Conservation (phyloP, 2,113 vertebrate genomes). For the Gallinago media region DNA sequence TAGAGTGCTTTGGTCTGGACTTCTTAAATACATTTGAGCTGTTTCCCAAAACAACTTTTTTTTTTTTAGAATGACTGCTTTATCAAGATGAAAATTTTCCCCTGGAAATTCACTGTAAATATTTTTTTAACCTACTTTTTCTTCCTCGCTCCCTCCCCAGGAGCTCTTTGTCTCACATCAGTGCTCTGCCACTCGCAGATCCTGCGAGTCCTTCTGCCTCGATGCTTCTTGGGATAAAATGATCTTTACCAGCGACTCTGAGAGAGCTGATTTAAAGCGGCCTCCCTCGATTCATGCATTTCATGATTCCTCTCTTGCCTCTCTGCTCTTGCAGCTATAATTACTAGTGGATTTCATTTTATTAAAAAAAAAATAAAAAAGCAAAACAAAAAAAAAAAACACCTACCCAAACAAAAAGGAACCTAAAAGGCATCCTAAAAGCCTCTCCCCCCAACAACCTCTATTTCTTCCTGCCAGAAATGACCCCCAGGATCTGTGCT, state of each 20-base stretch:
- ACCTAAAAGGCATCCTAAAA: neutral
- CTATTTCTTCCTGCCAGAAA: neutral
- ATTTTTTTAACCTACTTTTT: constrained; percentile 57
- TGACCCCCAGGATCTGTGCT: neutral
- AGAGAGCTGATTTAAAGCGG: neutral
- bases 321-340: neutral
- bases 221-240: constrained; percentile 23
- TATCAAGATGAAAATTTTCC: neutral
- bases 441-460: neutral
- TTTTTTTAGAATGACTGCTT: neutral
- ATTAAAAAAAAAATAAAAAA: neutral
- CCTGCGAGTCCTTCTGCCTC: constrained; percentile 37
- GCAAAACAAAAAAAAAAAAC: neutral
- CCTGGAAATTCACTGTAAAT: constrained; percentile 22
- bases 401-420: rapidly evolving
- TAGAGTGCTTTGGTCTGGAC: neutral
- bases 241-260: neutral
- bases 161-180: constrained; percentile 48
- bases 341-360: neutral
- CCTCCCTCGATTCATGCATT: neutral
- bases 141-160: neutral
- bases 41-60: neutral
- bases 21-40: neutral
- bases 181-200: constrained; percentile 8
- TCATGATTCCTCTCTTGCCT: neutral